Evolutionary conservation across 2,797 vertebrate genomes (phyloP).

Genomic region (Clarias pachynema): DNA sequence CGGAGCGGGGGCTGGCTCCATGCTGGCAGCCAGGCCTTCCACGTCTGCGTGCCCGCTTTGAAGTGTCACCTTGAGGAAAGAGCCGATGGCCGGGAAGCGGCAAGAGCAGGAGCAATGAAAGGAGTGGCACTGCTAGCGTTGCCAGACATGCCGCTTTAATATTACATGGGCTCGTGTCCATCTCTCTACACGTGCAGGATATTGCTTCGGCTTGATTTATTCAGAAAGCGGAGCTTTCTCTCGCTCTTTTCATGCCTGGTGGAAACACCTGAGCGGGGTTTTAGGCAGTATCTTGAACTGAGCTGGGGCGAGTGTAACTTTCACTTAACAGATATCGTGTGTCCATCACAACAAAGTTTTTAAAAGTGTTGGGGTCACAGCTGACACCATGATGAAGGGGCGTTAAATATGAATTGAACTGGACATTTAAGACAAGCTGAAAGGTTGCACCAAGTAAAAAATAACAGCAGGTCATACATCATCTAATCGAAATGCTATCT

Average conservation of each 20-base stretch:
- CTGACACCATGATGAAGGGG: slow-evolving; percentile 19
- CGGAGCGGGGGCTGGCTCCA: slow-evolving; percentile 75
- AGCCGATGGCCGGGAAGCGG: slow-evolving; percentile 77
- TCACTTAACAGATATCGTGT: slow-evolving; percentile 23
- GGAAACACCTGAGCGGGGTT: slow-evolving; percentile 74
- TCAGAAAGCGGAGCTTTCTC: slow-evolving; percentile 77
- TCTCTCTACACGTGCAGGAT: slow-evolving; percentile 77
- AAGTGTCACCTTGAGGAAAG: slow-evolving; percentile 91
- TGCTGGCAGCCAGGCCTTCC: slow-evolving; percentile 79
- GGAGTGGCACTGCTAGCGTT: slow-evolving; percentile 77
- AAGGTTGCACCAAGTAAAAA: not conserved
- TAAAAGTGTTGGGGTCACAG: slow-evolving; percentile 23
- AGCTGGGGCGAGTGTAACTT: slow-evolving; percentile 16
- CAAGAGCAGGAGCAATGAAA: slow-evolving; percentile 73
- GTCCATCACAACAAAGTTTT: slow-evolving; percentile 43
- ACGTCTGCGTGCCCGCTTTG: slow-evolving; percentile 83
- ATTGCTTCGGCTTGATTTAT: slow-evolving; percentile 82
- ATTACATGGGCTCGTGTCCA: slow-evolving; percentile 83
- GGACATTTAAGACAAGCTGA: slow-evolving; percentile 11
- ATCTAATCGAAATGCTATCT: not conserved
- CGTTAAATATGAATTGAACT: slow-evolving; percentile 11
- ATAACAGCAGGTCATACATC: not conserved
- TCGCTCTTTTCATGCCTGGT: slow-evolving; percentile 60
- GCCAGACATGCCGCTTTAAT: slow-evolving; percentile 80
- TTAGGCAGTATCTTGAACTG: slow-evolving; percentile 43